Conservation (phyloP, 2,797 vertebrate species). For the Margarornis squamiger region DNA sequence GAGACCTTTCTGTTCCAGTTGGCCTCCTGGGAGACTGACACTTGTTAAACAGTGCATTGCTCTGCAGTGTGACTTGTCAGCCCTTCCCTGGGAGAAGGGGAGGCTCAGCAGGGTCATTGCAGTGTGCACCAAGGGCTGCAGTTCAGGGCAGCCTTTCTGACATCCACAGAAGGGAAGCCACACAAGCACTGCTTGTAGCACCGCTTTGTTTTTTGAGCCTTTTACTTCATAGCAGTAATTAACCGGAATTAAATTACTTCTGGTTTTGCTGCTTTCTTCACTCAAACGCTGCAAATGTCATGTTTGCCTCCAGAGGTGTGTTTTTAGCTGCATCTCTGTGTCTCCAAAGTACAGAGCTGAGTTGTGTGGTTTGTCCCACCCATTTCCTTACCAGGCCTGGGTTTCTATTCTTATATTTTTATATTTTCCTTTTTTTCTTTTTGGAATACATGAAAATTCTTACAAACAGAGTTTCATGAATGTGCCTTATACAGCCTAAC, state of each 20-base stretch:
- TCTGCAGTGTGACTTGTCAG: neutral
- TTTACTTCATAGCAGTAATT: neutral
- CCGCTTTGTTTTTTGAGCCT: neutral
- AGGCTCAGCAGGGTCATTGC: neutral
- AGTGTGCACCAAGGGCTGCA: neutral
- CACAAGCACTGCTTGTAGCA: neutral
- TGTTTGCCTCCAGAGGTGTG: neutral
- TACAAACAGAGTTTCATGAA: fast-evolving
- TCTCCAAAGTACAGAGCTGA: neutral
- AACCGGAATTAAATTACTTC: neutral
- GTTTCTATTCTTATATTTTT: neutral
- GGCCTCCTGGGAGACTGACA: neutral
- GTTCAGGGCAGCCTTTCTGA: neutral
- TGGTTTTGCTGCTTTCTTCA: neutral
- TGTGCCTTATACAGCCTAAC: neutral
- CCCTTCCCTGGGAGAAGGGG: neutral
- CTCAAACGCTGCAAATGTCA: neutral
- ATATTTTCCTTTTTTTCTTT: neutral
- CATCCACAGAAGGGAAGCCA: neutral
- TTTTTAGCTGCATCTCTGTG: neutral
- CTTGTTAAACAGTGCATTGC: neutral
- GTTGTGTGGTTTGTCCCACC: neutral
- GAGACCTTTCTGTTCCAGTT: neutral
- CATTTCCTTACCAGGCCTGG: neutral
- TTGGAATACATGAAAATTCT: neutral